Conservation (phyloP, 2,888 invertebrate species). For the Agrotis puta region DNA sequence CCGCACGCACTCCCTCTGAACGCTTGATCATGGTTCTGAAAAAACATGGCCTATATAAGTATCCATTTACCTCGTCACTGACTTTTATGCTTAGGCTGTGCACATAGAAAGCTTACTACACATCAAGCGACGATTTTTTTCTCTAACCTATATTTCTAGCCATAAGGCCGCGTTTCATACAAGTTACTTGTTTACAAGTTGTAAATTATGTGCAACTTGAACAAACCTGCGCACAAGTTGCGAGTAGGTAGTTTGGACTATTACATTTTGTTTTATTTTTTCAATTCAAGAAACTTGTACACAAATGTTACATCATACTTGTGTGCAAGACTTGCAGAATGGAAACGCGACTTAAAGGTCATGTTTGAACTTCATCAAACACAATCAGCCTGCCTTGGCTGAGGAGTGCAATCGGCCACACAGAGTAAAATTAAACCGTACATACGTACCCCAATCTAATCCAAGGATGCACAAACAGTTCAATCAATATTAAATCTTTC, state of each 20-base stretch:
- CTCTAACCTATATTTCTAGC: too few species aligned
- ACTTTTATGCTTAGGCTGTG: background rate
- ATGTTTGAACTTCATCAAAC: background rate
- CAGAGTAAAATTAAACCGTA: slow-evolving; percentile 31
- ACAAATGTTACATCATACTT: too few species aligned
- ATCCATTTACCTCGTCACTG: background rate
- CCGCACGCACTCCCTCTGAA: slow-evolving; percentile 95
- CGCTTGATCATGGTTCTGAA: slow-evolving; percentile 97
- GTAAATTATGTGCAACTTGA: too few species aligned
- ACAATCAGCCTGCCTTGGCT: background rate
- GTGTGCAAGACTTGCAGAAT: too few species aligned
- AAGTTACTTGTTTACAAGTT: too few species aligned
- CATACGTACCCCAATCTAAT: slow-evolving; percentile 86
- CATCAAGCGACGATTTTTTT: slow-evolving; percentile 2
- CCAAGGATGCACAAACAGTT: slow-evolving; percentile 77
- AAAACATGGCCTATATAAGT: slow-evolving; percentile 17
- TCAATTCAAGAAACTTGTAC: too few species aligned
- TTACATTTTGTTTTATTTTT: too few species aligned
- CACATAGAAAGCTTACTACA: slow-evolving; percentile 18
- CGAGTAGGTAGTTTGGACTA: too few species aligned
- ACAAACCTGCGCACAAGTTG: too few species aligned
- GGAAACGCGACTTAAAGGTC: too few species aligned
- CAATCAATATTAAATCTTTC: slow-evolving; percentile 51
- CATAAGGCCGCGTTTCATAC: too few species aligned
- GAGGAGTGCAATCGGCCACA: background rate